phyloP scores from a whole-genome alignment of 2,888 invertebrate species.

The Synanthedon andrenaeformis region DNA sequence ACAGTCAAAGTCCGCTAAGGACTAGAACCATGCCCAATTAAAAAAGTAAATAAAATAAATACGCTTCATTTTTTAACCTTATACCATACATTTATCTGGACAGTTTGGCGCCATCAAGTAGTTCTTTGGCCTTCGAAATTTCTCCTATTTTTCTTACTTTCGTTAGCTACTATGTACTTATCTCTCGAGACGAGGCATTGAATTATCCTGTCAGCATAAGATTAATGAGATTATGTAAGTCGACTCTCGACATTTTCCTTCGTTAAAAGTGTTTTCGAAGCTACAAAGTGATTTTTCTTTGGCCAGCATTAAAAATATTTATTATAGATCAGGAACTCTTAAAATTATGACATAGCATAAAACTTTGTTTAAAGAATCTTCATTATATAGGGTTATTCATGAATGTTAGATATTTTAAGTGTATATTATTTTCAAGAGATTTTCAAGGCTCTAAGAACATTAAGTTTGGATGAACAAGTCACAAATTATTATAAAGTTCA shows the following conservation, averaged over 20 bases:
- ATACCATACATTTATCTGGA: conserved; percentile 1
- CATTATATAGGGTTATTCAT: too few relatives aligned
- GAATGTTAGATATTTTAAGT: too few relatives aligned
- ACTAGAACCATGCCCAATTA: too few relatives aligned
- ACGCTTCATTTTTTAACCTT: conserved; percentile 14
- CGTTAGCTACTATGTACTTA: conserved; percentile 10
- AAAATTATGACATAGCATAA: too few relatives aligned
- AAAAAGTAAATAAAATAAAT: not conserved
- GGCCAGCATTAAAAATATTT: not conserved
- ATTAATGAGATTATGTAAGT: conserved; percentile 39
- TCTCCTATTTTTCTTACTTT: conserved; percentile 13
- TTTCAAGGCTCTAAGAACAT: too few relatives aligned
- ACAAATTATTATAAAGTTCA: too few relatives aligned
- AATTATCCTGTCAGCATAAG: conserved; percentile 41
- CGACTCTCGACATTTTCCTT: conserved; percentile 1
- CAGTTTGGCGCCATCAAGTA: conserved; percentile 13
- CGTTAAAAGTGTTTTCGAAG: not conserved
- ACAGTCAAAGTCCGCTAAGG: too few relatives aligned
- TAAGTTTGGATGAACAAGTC: too few relatives aligned
- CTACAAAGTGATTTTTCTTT: not conserved
- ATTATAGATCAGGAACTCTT: not conserved
- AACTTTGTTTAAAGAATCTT: too few relatives aligned
- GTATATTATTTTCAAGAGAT: too few relatives aligned
- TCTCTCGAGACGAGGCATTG: conserved; percentile 19
- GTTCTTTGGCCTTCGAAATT: not conserved